Evolutionary conservation across 2,888 invertebrate genomes (phyloP).

Genomic region (Neuroscelio doddi): DNA sequence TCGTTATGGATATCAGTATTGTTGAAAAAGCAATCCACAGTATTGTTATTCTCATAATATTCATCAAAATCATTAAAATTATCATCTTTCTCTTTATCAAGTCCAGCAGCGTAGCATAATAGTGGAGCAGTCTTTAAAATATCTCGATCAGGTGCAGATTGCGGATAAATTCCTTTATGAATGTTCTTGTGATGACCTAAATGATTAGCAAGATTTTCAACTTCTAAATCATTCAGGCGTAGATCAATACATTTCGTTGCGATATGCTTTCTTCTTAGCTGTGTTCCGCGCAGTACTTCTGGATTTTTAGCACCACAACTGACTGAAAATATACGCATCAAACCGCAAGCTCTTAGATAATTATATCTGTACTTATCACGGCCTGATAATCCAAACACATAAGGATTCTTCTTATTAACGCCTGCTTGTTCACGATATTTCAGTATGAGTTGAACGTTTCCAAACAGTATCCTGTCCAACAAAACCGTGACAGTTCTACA

Average conservation of each 20-base stretch:
- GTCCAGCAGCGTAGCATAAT: background rate
- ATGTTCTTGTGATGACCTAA: slow-evolving; percentile 1
- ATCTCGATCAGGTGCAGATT: background rate
- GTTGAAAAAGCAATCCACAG: too few species aligned
- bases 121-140: slow-evolving; percentile 1
- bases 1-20: too few species aligned
- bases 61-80: too few species aligned
- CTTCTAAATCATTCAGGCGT: background rate
- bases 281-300: background rate
- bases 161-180: slow-evolving; percentile 4
- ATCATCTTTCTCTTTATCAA: too few species aligned
- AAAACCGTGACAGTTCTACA: background rate
- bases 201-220: slow-evolving; percentile 2
- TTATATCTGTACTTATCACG: background rate
- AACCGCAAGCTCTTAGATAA: background rate
- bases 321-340: background rate
- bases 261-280: slow-evolving; percentile 2
- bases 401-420: background rate
- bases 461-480: background rate
- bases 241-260: slow-evolving; percentile 1
- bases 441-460: background rate
- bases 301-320: background rate
- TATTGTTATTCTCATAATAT: too few species aligned
- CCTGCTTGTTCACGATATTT: slow-evolving; percentile 11
- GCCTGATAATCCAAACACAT: background rate